Percentiles rank a stretch among this genome's conserved stretches.
Conservation (phyloP, 2,113 vertebrate genomes). For the Sphyrna mokarran region DNA sequence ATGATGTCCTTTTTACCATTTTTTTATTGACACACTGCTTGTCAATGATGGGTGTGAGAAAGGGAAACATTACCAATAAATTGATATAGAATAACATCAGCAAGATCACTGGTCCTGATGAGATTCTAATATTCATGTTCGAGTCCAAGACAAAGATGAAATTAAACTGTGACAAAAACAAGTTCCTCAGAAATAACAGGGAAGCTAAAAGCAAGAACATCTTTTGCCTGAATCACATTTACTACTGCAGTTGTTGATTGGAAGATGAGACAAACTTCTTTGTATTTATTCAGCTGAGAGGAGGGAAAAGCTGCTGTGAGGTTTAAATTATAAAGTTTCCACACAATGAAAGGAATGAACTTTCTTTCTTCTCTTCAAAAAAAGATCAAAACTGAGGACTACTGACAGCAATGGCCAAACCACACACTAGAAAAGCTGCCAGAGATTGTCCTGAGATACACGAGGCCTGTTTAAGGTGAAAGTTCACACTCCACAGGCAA, state of each 20-base stretch:
- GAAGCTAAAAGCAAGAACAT: not conserved
- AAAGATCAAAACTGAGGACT: not conserved
- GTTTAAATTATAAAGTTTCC: not conserved
- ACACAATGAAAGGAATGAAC: not conserved
- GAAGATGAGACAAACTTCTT: not conserved
- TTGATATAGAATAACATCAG: not conserved
- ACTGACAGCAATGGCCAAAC: not conserved
- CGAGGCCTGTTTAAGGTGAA: not conserved
- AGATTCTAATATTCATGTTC: not conserved
- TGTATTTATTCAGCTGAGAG: not conserved
- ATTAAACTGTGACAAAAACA: not conserved
- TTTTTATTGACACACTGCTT: too few relatives aligned
- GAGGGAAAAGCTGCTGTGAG: not conserved
- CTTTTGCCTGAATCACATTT: not conserved
- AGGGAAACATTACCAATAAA: not conserved
- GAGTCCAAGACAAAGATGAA: not conserved
- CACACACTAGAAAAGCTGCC: not conserved
- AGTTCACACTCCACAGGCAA: not conserved
- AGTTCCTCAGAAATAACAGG: not conserved
- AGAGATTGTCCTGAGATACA: not conserved
- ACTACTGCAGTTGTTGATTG: not conserved
- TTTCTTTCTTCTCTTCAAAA: not conserved
- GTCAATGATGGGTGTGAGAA: too few relatives aligned
- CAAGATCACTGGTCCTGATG: not conserved
- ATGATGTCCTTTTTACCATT: too few relatives aligned